Evolutionary conservation across 2,113 vertebrate species (phyloP).

Genomic region (Lepus americanus): DNA sequence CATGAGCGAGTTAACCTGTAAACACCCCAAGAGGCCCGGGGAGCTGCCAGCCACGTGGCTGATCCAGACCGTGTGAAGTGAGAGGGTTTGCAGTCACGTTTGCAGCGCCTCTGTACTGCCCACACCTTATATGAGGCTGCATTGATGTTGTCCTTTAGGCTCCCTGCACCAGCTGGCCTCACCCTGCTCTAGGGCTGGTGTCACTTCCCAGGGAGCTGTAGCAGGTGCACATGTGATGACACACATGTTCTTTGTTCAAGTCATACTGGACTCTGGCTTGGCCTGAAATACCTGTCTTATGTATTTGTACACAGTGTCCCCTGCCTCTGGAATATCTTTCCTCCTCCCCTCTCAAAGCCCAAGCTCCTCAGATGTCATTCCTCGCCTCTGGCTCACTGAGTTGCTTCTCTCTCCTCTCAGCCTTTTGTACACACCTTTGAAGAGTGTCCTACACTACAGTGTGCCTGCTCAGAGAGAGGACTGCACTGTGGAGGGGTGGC

Average conservation of each 20-base stretch:
- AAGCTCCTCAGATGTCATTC: neutral
- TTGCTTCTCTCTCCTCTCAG: neutral
- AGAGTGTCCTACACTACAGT: no score
- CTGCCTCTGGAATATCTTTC: neutral
- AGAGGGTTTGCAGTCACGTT: neutral
- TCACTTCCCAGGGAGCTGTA: neutral
- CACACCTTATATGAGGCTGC: neutral
- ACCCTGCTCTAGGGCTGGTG: accelerated
- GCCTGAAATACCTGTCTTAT: neutral
- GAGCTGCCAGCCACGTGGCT: neutral
- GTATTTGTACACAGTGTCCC: neutral
- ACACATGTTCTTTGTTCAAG: accelerated
- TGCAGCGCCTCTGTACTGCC: accelerated
- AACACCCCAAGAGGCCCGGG: accelerated
- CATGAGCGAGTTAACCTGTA: neutral
- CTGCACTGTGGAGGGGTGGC: no score
- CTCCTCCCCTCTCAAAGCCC: no score
- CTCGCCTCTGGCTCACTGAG: neutral
- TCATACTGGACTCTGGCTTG: accelerated
- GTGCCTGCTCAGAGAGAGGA: no score
- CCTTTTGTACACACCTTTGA: accelerated
- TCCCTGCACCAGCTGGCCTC: neutral
- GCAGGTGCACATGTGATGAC: neutral
- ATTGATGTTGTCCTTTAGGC: neutral
- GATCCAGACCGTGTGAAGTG: accelerated